phyloP scores from a whole-genome alignment of 2,113 vertebrate genomes.

The Notothenia coriiceps region DNA sequence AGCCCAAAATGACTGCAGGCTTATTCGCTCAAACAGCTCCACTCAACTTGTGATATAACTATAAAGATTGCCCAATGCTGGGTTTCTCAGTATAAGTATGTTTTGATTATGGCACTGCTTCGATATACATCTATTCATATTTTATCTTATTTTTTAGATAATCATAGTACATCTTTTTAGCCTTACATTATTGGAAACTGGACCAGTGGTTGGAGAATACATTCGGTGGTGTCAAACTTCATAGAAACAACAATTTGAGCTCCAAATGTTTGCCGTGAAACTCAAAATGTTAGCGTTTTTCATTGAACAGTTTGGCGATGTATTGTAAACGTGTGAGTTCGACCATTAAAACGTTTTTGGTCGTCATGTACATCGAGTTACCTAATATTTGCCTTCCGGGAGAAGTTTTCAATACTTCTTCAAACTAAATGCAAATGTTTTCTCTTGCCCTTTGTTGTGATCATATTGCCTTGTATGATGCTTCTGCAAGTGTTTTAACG shows the following conservation, averaged over 20 bases:
- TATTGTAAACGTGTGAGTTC: too few relatives aligned
- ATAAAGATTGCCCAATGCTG: not conserved
- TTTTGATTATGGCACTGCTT: not conserved
- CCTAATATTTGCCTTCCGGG: not conserved
- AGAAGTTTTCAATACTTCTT: not conserved
- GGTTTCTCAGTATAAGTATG: not conserved
- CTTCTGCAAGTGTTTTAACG: conserved; percentile 5
- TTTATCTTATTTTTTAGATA: not conserved
- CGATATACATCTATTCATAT: not conserved
- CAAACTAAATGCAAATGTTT: conserved; percentile 5
- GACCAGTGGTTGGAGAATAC: not conserved
- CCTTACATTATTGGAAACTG: too few relatives aligned
- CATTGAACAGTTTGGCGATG: not conserved
- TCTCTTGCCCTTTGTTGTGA: conserved; percentile 13
- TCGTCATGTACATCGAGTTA: not conserved
- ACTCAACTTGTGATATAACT: conserved; percentile 6
- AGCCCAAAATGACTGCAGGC: conserved; percentile 1
- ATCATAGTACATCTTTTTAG: too few relatives aligned
- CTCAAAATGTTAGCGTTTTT: not conserved
- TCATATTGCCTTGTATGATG: conserved; percentile 7
- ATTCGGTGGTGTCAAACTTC: not conserved
- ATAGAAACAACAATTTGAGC: not conserved
- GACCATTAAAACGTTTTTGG: too few relatives aligned
- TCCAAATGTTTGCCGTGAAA: not conserved
- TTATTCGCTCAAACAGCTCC: not conserved